A percentile compares a stretch with the other conserved stretches of the same genome.
phyloP scores from a whole-genome alignment of 2,888 invertebrate genomes.

The Drosophila prolongata region DNA sequence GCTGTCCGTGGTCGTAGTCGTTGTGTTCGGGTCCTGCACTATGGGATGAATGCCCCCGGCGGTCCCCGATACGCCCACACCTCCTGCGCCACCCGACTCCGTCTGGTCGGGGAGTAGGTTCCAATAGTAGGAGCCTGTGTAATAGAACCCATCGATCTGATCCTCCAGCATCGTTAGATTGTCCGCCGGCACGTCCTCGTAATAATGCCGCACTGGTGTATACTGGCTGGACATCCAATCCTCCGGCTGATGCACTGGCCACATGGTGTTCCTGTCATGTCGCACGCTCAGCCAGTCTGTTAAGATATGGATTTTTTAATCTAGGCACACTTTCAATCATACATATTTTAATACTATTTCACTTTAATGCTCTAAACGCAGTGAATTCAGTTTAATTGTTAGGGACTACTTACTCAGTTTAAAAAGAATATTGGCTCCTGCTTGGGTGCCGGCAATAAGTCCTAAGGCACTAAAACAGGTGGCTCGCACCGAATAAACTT shows the following conservation, averaged over 20 bases:
- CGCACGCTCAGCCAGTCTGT: slow-evolving; percentile 90
- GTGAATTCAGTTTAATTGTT: no score
- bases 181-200: slow-evolving; percentile 83
- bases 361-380: no score
- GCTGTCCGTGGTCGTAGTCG: slow-evolving; percentile 63
- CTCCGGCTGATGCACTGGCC: slow-evolving; percentile 90
- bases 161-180: slow-evolving; percentile 83
- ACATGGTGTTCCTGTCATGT: slow-evolving; percentile 90
- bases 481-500: slow-evolving; percentile 94
- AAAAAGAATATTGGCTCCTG: slow-evolving; percentile 92
- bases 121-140: slow-evolving; percentile 83
- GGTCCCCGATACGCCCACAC: slow-evolving; percentile 36
- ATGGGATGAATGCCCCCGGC: slow-evolving; percentile 2
- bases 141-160: slow-evolving; percentile 83
- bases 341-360: no score
- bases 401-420: slow-evolving; percentile 86
- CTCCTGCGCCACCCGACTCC: slow-evolving; percentile 51
- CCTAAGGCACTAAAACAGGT: slow-evolving; percentile 94
- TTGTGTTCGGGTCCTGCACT: slow-evolving; percentile 75
- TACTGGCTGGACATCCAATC: slow-evolving; percentile 85
- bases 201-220: slow-evolving; percentile 84
- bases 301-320: neutral
- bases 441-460: slow-evolving; percentile 92
- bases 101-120: slow-evolving; percentile 61
- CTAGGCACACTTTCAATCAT: no score